These are phyloP conservation scores for Dufourea novaeangliae DNA, from an alignment of 1,140 invertebrate genomes.

Conservation along the genomic window DNA sequence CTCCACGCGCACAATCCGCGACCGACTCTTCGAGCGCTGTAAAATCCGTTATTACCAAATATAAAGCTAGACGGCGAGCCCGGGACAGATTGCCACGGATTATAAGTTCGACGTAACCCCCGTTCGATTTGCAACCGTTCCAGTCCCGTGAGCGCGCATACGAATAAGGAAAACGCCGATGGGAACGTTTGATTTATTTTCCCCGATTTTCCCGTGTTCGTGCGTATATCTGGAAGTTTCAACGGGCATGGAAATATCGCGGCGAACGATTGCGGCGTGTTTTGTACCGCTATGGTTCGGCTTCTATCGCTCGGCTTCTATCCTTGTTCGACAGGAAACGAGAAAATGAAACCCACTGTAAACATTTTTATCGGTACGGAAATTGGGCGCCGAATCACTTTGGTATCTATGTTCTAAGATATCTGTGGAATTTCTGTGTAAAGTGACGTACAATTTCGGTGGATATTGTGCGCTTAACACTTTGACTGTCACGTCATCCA, in stretches of 20 bases:
- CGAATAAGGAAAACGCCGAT: slow-evolving; percentile 14
- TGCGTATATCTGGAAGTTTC: not conserved
- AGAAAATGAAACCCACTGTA: no score
- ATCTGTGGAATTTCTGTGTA: no score
- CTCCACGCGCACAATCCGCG: not conserved
- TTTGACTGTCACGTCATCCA: no score
- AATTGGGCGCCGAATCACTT: no score
- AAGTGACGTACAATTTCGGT: no score
- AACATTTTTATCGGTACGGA: no score
- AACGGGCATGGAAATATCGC: not conserved
- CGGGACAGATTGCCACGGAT: slow-evolving; percentile 42
- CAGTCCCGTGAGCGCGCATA: slow-evolving; percentile 1
- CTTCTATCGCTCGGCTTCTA: no score
- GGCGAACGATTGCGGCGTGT: not conserved
- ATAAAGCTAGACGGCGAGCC: slow-evolving; percentile 14
- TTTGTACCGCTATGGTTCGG: no score
- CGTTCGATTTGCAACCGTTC: slow-evolving; percentile 16
- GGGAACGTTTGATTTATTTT: slow-evolving; percentile 10
- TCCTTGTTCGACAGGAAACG: no score
- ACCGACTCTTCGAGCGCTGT: slow-evolving; percentile 21
- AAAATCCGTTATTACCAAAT: slow-evolving; percentile 42
- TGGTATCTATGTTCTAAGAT: no score
- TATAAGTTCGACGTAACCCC: slow-evolving; percentile 40
- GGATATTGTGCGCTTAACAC: no score
- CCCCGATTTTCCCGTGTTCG: not conserved